phyloP scores from a whole-genome alignment of 2,888 invertebrate species.

The Cyrtodaria siliqua region DNA sequence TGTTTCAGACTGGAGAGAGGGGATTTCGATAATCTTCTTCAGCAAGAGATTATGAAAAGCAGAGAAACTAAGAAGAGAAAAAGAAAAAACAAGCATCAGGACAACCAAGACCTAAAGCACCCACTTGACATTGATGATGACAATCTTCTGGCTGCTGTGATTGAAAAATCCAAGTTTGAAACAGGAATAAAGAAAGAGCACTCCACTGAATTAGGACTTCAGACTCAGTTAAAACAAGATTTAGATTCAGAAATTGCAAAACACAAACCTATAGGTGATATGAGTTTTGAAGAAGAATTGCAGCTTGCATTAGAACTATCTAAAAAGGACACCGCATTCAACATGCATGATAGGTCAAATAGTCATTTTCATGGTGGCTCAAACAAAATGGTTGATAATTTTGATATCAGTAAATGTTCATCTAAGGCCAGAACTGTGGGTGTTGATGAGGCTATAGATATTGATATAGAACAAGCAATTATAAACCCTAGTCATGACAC shows the following conservation, averaged over 20 bases:
- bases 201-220: neutral
- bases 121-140: neutral
- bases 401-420: neutral
- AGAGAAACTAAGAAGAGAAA: neutral
- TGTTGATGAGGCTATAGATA: no score
- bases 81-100: neutral
- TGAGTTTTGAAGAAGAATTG: neutral
- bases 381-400: neutral
- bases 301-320: constrained; percentile 6
- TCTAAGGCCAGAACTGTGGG: no score
- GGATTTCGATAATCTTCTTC: constrained; percentile 53
- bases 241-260: neutral
- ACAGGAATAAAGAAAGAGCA: neutral
- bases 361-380: neutral
- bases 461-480: no score
- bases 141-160: no score
- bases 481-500: no score
- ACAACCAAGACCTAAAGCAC: neutral
- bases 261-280: neutral
- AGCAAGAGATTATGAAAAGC: neutral
- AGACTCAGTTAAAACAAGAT: neutral
- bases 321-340: neutral
- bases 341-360: no score
- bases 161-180: neutral
- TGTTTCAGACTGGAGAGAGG: constrained; percentile 59